phyloP scores from a whole-genome alignment of 2,888 invertebrate genomes.

The Melanostoma mellinum region DNA sequence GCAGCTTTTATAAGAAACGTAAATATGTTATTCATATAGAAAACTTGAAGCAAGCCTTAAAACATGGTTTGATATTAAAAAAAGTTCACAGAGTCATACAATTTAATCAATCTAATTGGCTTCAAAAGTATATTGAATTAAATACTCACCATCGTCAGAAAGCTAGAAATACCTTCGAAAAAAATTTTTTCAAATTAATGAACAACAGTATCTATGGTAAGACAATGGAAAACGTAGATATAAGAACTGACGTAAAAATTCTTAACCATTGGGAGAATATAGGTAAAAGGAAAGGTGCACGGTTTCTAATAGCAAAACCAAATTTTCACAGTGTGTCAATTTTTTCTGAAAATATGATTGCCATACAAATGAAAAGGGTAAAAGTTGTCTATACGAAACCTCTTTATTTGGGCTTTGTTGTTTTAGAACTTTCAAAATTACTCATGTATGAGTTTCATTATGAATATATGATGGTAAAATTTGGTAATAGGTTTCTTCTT shows the following conservation, averaged over 20 bases:
- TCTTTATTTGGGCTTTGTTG: conserved; percentile 59
- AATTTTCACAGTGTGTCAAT: not conserved
- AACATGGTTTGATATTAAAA: conserved; percentile 75
- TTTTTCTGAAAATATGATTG: not conserved
- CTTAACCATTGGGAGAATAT: too few relatives aligned
- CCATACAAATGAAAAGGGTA: not conserved
- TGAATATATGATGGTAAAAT: conserved; percentile 56
- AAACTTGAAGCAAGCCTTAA: conserved; percentile 75
- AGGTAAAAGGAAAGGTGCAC: too few relatives aligned
- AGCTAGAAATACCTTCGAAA: conserved; percentile 40
- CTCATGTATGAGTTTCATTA: conserved; percentile 66
- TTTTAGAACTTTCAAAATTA: conserved; percentile 62
- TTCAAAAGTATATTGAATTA: conserved; percentile 71
- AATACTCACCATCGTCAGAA: conserved; percentile 16
- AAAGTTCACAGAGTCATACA: conserved; percentile 76
- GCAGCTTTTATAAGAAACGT: conserved; percentile 74
- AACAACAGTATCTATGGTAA: conserved; percentile 72
- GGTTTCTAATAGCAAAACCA: not conserved
- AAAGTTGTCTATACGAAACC: conserved; percentile 54
- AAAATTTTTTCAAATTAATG: conserved; percentile 16
- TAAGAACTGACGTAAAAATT: not conserved
- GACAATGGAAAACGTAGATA: conserved; percentile 66
- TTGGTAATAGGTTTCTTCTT: conserved; percentile 43
- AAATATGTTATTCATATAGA: conserved; percentile 76
- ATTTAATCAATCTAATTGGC: conserved; percentile 76